These are phyloP conservation scores for Apodemia mormo DNA, from an alignment of 2,888 invertebrate species.

Conservation along the genomic window DNA sequence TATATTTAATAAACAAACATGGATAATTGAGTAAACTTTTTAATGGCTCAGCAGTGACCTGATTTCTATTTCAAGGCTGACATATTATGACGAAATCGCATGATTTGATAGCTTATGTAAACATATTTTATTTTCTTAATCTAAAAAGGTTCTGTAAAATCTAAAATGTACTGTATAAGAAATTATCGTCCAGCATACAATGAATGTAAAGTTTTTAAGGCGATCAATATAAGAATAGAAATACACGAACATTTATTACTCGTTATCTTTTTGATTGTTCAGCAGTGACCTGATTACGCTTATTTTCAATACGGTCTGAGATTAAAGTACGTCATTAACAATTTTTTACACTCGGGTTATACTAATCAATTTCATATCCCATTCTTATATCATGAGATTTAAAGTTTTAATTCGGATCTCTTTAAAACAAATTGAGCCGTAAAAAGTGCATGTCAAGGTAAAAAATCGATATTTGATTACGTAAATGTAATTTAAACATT, in stretches of 20 bases:
- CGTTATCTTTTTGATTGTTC: background rate
- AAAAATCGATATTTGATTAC: too few species aligned
- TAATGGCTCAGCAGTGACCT: background rate
- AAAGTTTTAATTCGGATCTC: too few species aligned
- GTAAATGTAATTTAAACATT: too few species aligned
- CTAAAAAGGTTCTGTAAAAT: too few species aligned
- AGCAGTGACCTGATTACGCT: slow-evolving; percentile 1
- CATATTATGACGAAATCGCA: background rate
- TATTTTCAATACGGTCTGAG: background rate
- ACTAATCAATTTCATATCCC: too few species aligned
- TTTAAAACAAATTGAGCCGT: too few species aligned
- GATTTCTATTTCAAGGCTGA: background rate
- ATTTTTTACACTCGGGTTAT: background rate
- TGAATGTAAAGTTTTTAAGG: background rate
- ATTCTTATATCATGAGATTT: too few species aligned
- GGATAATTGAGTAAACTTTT: background rate
- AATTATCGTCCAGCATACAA: background rate
- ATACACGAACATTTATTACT: background rate
- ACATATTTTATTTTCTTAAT: background rate
- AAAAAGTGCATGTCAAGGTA: too few species aligned
- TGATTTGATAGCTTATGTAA: background rate
- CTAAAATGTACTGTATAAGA: too few species aligned
- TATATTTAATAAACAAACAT: too few species aligned
- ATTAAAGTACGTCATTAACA: background rate
- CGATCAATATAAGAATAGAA: background rate